Conservation (phyloP, 2,797 vertebrate genomes). For the Rhynchotus rufescens region DNA sequence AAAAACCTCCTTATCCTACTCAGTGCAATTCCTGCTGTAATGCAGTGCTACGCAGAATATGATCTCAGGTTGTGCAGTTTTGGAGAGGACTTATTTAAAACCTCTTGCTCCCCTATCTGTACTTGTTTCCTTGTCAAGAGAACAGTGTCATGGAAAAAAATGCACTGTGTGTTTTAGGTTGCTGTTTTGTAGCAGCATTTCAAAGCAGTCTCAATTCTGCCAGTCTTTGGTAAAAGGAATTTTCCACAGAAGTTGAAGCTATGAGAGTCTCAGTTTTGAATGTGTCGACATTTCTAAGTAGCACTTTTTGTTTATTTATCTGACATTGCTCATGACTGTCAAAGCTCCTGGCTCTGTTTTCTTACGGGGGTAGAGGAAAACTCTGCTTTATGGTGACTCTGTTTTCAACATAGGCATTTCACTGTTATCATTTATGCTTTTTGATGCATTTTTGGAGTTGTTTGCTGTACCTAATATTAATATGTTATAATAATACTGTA, state of each 20-base stretch:
- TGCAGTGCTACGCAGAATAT: background rate
- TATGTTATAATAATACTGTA: background rate
- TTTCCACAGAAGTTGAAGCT: background rate
- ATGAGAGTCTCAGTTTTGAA: background rate
- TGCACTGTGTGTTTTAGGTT: background rate
- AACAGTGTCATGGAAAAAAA: background rate
- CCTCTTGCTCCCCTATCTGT: background rate
- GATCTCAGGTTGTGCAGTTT: background rate
- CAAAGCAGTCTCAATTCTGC: background rate
- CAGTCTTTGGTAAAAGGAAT: background rate
- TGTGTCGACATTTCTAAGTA: background rate
- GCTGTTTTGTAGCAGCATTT: background rate
- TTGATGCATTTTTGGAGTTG: background rate
- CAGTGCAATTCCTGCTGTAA: background rate
- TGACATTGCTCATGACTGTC: background rate
- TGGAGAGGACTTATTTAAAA: background rate
- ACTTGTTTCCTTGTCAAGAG: background rate
- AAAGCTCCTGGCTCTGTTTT: background rate
- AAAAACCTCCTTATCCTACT: background rate
- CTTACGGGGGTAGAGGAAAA: background rate
- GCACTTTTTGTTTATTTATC: background rate
- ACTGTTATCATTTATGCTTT: background rate
- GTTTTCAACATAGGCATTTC: background rate
- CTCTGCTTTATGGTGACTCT: background rate
- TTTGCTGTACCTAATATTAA: background rate